Conservation (phyloP, 2,888 invertebrate genomes). For the Cryptops parisi region DNA sequence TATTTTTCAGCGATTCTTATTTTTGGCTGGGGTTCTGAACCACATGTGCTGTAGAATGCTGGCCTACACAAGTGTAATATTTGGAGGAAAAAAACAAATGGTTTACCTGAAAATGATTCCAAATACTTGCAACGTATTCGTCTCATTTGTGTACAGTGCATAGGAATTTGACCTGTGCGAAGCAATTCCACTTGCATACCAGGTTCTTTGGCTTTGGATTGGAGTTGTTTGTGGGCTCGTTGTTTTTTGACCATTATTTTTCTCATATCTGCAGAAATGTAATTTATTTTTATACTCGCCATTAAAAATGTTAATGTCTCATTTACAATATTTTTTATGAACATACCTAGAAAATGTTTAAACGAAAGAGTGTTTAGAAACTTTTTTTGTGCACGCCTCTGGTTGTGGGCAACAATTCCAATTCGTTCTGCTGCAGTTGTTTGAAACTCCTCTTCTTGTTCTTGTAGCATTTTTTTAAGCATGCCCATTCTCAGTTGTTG, state of each 20-base stretch:
- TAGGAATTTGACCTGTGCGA: not conserved
- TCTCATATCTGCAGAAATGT: not conserved
- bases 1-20: too few relatives aligned
- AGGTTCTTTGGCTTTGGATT: too few relatives aligned
- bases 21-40: too few relatives aligned
- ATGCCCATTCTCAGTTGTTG: constrained; percentile 53
- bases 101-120: not conserved
- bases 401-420: not conserved
- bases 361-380: not conserved
- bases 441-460: constrained; percentile 34
- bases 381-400: not conserved
- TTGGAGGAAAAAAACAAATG: not conserved
- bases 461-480: constrained; percentile 46
- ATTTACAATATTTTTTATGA: too few relatives aligned
- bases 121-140: not conserved
- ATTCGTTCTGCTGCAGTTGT: not conserved
- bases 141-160: not conserved
- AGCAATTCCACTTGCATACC: not conserved
- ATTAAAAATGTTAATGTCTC: too few relatives aligned
- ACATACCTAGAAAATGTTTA: not conserved
- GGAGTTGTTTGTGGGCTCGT: not conserved
- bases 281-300: too few relatives aligned
- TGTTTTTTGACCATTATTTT: not conserved
- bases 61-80: too few relatives aligned
- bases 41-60: too few relatives aligned